Percentiles rank a stretch among this genome's conserved stretches.
Conservation (phyloP, 2,113 vertebrate species). For the Origma solitaria region DNA sequence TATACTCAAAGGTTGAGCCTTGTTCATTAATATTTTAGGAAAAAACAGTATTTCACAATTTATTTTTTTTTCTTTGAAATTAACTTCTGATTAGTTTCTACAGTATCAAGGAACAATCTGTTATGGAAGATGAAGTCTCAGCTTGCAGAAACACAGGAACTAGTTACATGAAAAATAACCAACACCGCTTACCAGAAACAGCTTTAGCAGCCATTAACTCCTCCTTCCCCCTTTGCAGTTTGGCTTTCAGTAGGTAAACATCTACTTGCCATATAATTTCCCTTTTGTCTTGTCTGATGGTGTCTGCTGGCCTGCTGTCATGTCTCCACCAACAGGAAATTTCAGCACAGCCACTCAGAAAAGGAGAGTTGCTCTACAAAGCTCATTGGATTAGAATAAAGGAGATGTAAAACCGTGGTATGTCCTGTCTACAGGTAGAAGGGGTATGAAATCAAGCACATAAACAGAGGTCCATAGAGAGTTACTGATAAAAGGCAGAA, state of each 20-base stretch:
- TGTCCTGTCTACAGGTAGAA: fast-evolving
- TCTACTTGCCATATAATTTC: not conserved
- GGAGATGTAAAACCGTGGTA: not conserved
- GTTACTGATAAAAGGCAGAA: not conserved
- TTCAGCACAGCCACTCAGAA: not conserved
- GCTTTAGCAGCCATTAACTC: not conserved
- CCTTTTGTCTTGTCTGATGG: not conserved
- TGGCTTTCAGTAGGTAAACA: not conserved
- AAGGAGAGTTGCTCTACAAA: not conserved
- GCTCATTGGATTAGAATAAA: not conserved
- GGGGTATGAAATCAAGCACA: not conserved
- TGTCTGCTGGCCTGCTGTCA: not conserved
- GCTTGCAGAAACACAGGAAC: not conserved
- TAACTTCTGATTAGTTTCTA: not conserved
- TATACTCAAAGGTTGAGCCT: not conserved
- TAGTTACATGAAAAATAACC: not conserved
- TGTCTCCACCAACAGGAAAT: not conserved
- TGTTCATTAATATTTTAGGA: not conserved
- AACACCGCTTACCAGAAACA: not conserved
- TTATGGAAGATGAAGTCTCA: not conserved
- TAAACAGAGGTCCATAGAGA: not conserved
- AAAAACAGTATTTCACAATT: not conserved
- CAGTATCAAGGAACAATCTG: not conserved
- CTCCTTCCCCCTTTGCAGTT: not conserved
- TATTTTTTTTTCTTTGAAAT: not conserved